Base-by-base conservation (phyloP, 2,797 vertebrate species). In the Pogoniulus pusillus region DNA sequence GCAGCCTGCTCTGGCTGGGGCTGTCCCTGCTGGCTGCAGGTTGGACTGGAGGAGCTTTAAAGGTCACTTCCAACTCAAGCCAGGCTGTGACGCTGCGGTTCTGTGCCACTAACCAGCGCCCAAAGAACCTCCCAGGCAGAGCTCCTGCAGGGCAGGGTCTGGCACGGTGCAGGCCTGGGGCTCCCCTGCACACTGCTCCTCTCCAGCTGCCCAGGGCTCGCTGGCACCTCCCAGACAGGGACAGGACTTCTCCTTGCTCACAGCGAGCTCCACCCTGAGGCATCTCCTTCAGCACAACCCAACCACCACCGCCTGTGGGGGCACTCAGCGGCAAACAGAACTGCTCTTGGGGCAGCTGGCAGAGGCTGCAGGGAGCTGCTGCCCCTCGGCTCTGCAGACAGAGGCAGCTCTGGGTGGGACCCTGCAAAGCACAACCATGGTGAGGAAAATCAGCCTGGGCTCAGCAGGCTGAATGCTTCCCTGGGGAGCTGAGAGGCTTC, bases 381-480 rank as follows among this genome's bases (percentile, higher is more conserved):
- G 62, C 45, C 58, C 76, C 64, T 43, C 20, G 27, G 73, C 57
- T 75, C 64, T n/a, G 69, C 74, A 60, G 78, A 23, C 64, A 20
- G 65, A 37, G 43, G 14, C 22, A 29, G 72, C 9, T 23, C 60
- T 34, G 82, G 23, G 7, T 14, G 39, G 37, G 54, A 72, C 57
- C 51, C 81, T 47, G 65, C 74, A 81, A 34, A 85, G 39, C 7
- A 2, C 66, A 15, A 2, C 6, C 3, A 12, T 1, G 6, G 2
- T 20, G 59, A 59, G 22, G 85, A 59, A 72, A 73, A 65, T 10
- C 9, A 15, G 29, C 22, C 51, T 2, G 1, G 91, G 35, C 93
- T 95, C 85, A 96, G 91, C 95, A 82, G 86, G 64, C 26, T 65
- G 41, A 92, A 73, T 29, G 76, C 73, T 34, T 91, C 87, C 91